Base-by-base conservation (phyloP, 2,888 invertebrate species). In the Zhuqinia jingwanae region DNA sequence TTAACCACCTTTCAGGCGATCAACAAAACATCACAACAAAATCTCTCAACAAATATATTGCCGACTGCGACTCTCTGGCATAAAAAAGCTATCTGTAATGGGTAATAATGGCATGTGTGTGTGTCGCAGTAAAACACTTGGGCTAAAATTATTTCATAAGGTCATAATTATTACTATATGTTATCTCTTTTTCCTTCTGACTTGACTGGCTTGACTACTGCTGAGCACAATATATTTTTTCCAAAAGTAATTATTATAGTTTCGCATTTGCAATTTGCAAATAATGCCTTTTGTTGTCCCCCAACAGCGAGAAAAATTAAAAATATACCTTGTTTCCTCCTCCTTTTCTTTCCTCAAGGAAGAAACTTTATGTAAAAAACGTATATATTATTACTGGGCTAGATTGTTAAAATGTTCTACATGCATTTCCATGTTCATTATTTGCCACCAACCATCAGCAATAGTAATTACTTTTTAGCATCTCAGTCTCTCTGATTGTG, bases 401-500 rank as follows among this genome's bases (percentile, higher is more conserved):
- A 50, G 50, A 27, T 65, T 36, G 36, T 36, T 36, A 36, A 3
- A 45, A n/a, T n/a, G n/a, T n/a, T n/a, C 6, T 70, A 0, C 63
- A 47, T 70, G 22, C 53, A 70, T 45, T 68, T 15, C 22, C 76
- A 42, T n/a, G n/a, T n/a, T n/a, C n/a, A n/a, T n/a, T n/a, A n/a
- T n/a, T n/a, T n/a, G n/a, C n/a, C n/a, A n/a, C n/a, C 11, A 27
- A 11, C 53, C 36, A 36, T 17, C 11, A 27, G 15, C 53, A 73
- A 73, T 73, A 25, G 15, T 70, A 73, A 73, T 50, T 56, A 80
- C 82, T 82, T 58, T 60, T 82, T 82, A 75, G 82, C 82, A 75
- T 70, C 65, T 65, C 65, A n/a, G n/a, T 42, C 63, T n/a, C 36
- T n/a, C n/a, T n/a, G n/a, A n/a, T n/a, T n/a, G n/a, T 36, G 36